phyloP scores from a whole-genome alignment of 2,113 vertebrate species.

The Boleophthalmus pectinirostris region DNA sequence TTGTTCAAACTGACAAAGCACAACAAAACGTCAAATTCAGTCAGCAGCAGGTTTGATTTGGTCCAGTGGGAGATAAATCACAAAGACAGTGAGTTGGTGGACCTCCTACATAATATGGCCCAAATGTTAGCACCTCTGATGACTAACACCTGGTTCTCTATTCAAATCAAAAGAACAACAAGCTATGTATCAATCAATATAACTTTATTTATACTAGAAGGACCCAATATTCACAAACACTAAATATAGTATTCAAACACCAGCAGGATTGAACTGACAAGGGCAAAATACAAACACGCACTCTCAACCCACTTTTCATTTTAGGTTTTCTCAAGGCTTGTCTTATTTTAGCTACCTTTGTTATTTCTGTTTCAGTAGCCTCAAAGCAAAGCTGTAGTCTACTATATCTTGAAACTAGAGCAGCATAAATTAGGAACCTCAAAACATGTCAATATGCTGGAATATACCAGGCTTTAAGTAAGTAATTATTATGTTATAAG shows the following conservation, averaged over 20 bases:
- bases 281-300: not conserved
- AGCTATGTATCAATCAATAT: no score
- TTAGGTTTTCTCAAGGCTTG: not conserved
- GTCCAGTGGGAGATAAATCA: slow-evolving; percentile 13
- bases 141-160: slow-evolving; percentile 46
- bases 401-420: slow-evolving; percentile 20
- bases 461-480: slow-evolving; percentile 21
- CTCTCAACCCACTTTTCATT: slow-evolving; percentile 1
- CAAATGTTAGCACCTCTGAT: slow-evolving; percentile 40
- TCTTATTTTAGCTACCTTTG: slow-evolving; percentile 11
- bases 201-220: not conserved
- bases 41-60: not conserved
- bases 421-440: not conserved
- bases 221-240: slow-evolving; percentile 4
- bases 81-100: slow-evolving; percentile 46
- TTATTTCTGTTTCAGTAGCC: not conserved
- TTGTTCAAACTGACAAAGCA: not conserved
- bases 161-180: slow-evolving; percentile 25
- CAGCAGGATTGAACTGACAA: slow-evolving; percentile 8
- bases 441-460: slow-evolving; percentile 1
- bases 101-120: slow-evolving; percentile 52
- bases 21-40: not conserved
- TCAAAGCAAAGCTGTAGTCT: not conserved
- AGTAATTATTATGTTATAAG: slow-evolving; percentile 16
- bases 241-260: slow-evolving; percentile 15